These are phyloP conservation scores for Ctenochaetus hawaiiensis DNA, from an alignment of 2,797 vertebrate genomes.

Conservation along the genomic window DNA sequence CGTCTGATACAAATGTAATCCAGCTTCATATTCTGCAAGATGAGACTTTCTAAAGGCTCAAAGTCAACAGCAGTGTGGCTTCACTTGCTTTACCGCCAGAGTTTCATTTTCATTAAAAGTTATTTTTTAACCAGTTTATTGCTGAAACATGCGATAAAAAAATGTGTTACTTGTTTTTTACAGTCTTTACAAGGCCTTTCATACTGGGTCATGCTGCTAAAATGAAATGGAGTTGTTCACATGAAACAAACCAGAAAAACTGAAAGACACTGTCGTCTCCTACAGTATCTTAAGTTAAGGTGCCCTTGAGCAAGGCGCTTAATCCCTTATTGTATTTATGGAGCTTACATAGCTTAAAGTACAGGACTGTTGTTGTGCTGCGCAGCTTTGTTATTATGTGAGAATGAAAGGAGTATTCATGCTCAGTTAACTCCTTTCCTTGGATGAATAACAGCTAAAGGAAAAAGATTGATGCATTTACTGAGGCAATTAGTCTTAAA, in stretches of 20 bases:
- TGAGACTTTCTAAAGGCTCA: conserved; percentile 13
- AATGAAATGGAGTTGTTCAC: background rate
- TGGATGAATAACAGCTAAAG: conserved; percentile 53
- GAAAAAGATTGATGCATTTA: conserved; percentile 68
- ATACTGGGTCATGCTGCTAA: background rate
- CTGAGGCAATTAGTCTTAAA: conserved; percentile 68
- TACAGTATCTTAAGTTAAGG: background rate
- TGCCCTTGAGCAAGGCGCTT: conserved; percentile 48
- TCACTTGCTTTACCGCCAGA: background rate
- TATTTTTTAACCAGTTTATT: conserved; percentile 26
- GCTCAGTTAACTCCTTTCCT: conserved; percentile 59
- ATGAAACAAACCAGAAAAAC: conserved; percentile 7
- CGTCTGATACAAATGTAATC: conserved; percentile 32
- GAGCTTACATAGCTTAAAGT: conserved; percentile 19
- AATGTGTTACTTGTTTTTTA: conserved; percentile 15
- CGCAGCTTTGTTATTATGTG: conserved; percentile 25
- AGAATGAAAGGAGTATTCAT: conserved; percentile 53
- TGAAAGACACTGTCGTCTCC: background rate
- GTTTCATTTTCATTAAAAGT: conserved; percentile 21
- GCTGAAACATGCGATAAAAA: background rate
- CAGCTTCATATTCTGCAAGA: background rate
- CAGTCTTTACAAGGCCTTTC: conserved; percentile 4
- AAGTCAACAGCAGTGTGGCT: background rate
- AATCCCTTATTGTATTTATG: conserved; percentile 46
- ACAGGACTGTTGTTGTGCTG: background rate